A percentile compares a stretch with the other conserved stretches of the same genome.
Conservation (phyloP, 2,113 vertebrate species). For the Zingel zingel region DNA sequence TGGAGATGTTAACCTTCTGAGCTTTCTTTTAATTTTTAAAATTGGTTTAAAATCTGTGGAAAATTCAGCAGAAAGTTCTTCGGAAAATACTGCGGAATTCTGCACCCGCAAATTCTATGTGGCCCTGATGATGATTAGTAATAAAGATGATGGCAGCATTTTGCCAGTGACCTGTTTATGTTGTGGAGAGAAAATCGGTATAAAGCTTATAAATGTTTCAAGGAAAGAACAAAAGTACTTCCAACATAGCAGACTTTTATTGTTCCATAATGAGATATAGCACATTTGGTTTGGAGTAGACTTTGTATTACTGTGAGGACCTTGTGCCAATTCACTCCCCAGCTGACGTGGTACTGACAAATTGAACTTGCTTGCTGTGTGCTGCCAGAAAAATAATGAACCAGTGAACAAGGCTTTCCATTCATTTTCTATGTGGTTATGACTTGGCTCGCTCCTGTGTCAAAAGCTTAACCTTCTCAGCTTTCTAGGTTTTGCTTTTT, state of each 20-base stretch:
- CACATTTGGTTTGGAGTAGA: conserved; percentile 1
- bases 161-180: background rate
- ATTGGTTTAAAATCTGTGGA: too few species aligned
- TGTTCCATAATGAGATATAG: background rate
- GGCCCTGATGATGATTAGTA: background rate
- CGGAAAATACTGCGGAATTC: too few species aligned
- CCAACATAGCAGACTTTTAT: background rate
- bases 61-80: too few species aligned
- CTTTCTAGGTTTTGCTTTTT: conserved; percentile 38
- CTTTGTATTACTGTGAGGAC: conserved; percentile 1
- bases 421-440: conserved; percentile 52
- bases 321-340: conserved; percentile 20
- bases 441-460: conserved; percentile 45
- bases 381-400: conserved; percentile 46
- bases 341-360: conserved; percentile 13
- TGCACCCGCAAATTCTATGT: too few species aligned
- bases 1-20: too few species aligned
- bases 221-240: conserved; percentile 10
- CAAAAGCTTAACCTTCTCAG: conserved; percentile 49
- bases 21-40: too few species aligned
- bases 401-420: conserved; percentile 56
- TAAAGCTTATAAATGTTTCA: background rate
- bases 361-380: conserved; percentile 21
- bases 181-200: background rate
- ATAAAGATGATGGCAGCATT: background rate